phyloP scores from a whole-genome alignment of 2,888 invertebrate genomes.

The Silvanus unidentatus region DNA sequence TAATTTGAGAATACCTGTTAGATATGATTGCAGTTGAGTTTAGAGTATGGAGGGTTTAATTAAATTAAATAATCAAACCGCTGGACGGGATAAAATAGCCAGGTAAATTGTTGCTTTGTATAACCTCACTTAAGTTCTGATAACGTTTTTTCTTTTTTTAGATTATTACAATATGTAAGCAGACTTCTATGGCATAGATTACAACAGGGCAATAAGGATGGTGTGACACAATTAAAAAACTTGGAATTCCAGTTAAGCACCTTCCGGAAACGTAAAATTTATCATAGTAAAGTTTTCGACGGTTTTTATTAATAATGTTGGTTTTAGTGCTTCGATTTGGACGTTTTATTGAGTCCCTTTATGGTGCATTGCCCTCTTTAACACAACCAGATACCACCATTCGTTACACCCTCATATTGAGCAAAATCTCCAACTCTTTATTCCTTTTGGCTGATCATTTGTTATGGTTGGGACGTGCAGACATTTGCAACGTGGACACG shows the following conservation, averaged over 20 bases:
- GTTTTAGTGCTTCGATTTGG: slow-evolving; percentile 79
- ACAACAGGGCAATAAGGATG: slow-evolving; percentile 57
- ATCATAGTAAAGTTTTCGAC: background rate
- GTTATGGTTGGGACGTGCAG: slow-evolving; percentile 75
- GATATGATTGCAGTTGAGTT: background rate
- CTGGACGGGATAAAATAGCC: slow-evolving; percentile 49
- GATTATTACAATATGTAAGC: slow-evolving; percentile 77
- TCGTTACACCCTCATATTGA: slow-evolving; percentile 66
- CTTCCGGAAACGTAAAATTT: slow-evolving; percentile 71
- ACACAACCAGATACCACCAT: slow-evolving; percentile 67
- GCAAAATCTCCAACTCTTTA: slow-evolving; percentile 72
- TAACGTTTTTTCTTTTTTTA: slow-evolving; percentile 48
- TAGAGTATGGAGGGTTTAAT: slow-evolving; percentile 46
- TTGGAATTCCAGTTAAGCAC: slow-evolving; percentile 78
- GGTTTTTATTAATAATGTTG: slow-evolving; percentile 14
- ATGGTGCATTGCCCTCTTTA: slow-evolving; percentile 65
- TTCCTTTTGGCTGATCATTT: slow-evolving; percentile 82
- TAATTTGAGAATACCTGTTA: background rate
- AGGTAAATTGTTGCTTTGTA: slow-evolving; percentile 34
- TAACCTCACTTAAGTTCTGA: slow-evolving; percentile 12
- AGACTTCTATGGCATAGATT: slow-evolving; percentile 74
- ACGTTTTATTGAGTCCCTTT: slow-evolving; percentile 74
- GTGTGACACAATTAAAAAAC: slow-evolving; percentile 70
- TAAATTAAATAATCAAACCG: slow-evolving; percentile 49
- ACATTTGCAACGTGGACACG: slow-evolving; percentile 60